Evolutionary conservation across 2,888 invertebrate genomes (phyloP).

Genomic region (Oasisia sp.): DNA sequence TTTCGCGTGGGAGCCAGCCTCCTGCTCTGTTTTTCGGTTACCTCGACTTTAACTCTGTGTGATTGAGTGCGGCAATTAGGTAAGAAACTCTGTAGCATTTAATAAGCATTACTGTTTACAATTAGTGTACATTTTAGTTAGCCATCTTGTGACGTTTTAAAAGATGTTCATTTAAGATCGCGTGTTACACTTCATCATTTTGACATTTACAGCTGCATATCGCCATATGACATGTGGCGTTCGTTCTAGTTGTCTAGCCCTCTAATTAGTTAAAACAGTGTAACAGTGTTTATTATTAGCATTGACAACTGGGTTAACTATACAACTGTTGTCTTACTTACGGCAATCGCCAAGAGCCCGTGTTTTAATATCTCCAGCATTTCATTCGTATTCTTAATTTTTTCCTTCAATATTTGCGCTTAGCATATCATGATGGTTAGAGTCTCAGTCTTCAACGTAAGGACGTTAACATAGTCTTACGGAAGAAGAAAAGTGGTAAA

Average conservation of each 20-base stretch:
- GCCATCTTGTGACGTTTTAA: background rate
- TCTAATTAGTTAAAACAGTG: background rate
- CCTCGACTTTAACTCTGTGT: background rate
- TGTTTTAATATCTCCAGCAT: too few relatives aligned
- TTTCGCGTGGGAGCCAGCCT: background rate
- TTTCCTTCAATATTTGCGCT: too few relatives aligned
- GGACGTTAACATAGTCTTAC: too few relatives aligned
- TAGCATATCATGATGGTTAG: too few relatives aligned
- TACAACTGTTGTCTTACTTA: background rate
- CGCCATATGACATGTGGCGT: constrained; percentile 12
- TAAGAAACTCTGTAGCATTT: background rate
- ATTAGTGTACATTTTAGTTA: background rate
- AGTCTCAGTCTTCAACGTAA: too few relatives aligned
- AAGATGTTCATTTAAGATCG: background rate
- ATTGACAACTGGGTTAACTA: background rate
- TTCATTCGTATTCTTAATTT: too few relatives aligned
- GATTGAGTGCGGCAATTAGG: background rate
- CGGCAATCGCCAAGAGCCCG: too few relatives aligned
- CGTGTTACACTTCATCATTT: too few relatives aligned
- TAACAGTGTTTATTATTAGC: background rate
- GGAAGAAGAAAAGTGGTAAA: background rate
- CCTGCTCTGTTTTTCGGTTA: background rate
- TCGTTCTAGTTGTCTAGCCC: background rate
- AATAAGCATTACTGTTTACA: background rate
- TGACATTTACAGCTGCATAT: too few relatives aligned